phyloP scores from a whole-genome alignment of 2,888 invertebrate species.

The Lasioglossum lativentre region DNA sequence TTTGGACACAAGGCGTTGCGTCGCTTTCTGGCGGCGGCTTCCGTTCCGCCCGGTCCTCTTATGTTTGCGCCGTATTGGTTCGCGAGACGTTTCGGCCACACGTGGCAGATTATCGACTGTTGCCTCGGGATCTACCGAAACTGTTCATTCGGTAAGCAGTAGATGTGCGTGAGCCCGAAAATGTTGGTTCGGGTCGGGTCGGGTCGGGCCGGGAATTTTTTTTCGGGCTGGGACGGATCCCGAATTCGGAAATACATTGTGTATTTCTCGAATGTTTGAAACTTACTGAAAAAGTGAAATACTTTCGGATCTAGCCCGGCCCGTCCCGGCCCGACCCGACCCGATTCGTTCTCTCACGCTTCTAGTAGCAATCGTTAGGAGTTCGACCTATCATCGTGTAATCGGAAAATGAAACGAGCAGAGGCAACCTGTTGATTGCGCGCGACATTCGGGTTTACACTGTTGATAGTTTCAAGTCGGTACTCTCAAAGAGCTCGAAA shows the following conservation, averaged over 20 bases:
- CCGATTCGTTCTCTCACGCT: too few relatives aligned
- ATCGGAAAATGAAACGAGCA: not conserved
- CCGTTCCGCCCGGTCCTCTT: not conserved
- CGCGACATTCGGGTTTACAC: not conserved
- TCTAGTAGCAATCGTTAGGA: too few relatives aligned
- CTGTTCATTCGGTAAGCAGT: too few relatives aligned
- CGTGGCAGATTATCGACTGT: not conserved
- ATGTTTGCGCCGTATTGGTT: not conserved
- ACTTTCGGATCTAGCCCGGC: too few relatives aligned
- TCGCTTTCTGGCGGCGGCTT: not conserved
- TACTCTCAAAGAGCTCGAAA: not conserved
- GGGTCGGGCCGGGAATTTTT: too few relatives aligned
- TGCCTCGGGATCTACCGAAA: not conserved
- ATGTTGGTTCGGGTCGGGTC: too few relatives aligned
- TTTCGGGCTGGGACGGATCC: too few relatives aligned
- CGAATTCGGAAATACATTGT: too few relatives aligned
- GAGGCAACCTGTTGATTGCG: slow-evolving; percentile 65
- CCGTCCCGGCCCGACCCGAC: too few relatives aligned
- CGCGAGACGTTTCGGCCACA: not conserved
- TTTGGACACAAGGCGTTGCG: not conserved
- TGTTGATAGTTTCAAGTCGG: not conserved
- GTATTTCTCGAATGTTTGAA: too few relatives aligned
- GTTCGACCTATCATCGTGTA: not conserved
- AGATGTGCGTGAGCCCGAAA: too few relatives aligned
- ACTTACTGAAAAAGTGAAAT: too few relatives aligned